A percentile compares a stretch with the other conserved stretches of the same genome.
These are phyloP conservation scores for Elysia chlorotica DNA, from an alignment of 1,140 invertebrate species.

Conservation along the genomic window DNA sequence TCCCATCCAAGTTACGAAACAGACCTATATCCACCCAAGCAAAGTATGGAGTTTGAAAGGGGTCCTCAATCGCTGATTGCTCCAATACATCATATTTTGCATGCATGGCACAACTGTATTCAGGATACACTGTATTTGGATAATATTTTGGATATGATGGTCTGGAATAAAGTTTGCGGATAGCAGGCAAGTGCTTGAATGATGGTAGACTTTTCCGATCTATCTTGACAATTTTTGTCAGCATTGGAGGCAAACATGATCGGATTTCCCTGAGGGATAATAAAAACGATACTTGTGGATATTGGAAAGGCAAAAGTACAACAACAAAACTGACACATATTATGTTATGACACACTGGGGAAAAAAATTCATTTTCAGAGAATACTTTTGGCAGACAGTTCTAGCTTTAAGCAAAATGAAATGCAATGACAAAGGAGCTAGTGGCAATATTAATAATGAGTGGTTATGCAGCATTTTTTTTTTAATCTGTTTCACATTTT, in stretches of 20 bases:
- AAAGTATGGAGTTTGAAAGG: conserved; percentile 42
- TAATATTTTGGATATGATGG: conserved; percentile 43
- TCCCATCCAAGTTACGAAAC: conserved; percentile 39
- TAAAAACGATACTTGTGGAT: background rate
- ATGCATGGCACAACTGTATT: conserved; percentile 54
- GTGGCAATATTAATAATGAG: too few species aligned
- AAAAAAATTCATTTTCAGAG: too few species aligned
- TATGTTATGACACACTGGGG: background rate
- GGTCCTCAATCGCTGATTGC: conserved; percentile 29
- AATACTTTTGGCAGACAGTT: too few species aligned
- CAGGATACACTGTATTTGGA: conserved; percentile 47
- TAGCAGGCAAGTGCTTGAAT: conserved; percentile 34
- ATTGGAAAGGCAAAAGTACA: background rate
- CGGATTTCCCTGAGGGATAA: conserved; percentile 16
- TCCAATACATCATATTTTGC: conserved; percentile 50
- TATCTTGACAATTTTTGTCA: conserved; percentile 37
- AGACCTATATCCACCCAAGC: conserved; percentile 50
- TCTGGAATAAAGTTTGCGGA: conserved; percentile 36
- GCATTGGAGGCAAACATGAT: conserved; percentile 23
- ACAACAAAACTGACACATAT: too few species aligned
- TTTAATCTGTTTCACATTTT: too few species aligned
- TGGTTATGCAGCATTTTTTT: too few species aligned
- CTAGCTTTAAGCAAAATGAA: background rate
- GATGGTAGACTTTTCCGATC: conserved; percentile 42
- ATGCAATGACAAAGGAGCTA: background rate